Conservation (phyloP, 1,140 invertebrate genomes). For the Halictus rubicundus region DNA sequence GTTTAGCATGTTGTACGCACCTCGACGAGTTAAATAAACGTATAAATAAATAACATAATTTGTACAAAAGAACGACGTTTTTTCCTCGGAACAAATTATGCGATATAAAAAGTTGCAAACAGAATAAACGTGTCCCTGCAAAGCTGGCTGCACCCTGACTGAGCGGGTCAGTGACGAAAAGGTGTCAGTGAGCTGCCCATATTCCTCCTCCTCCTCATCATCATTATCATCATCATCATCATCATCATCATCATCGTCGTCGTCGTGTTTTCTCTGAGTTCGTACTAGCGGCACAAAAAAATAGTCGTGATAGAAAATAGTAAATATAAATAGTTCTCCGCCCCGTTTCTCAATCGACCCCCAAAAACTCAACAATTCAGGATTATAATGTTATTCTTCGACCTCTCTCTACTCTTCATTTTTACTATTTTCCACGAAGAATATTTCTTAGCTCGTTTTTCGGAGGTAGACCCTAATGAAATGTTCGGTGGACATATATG, state of each 20-base stretch:
- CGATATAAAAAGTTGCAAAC: not conserved
- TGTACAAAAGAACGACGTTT: conserved; percentile 1
- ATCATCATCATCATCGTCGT: no score
- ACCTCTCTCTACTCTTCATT: not conserved
- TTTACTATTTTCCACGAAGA: conserved; percentile 37
- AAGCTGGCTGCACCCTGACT: conserved; percentile 6
- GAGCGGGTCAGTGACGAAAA: not conserved
- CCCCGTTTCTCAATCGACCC: not conserved
- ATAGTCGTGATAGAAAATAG: conserved; percentile 38
- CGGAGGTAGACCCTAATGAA: conserved; percentile 23
- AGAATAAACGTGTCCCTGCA: not conserved
- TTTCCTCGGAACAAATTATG: not conserved
- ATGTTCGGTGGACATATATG: conserved; percentile 3
- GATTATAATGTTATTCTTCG: not conserved
- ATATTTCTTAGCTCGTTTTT: conserved; percentile 16
- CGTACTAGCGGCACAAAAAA: conserved; percentile 30
- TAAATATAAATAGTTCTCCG: conserved; percentile 24
- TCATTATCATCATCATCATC: not conserved
- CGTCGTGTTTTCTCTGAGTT: not conserved
- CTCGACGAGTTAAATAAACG: conserved; percentile 6
- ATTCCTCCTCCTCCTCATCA: not conserved
- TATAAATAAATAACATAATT: conserved; percentile 15
- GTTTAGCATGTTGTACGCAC: not conserved
- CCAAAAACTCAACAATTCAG: not conserved
- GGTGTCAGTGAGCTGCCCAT: conserved; percentile 5